A percentile compares a stretch with the other conserved stretches of the same genome.
These are phyloP conservation scores for Drosophila diplacantha DNA, from an alignment of 2,888 invertebrate species.

Conservation along the genomic window DNA sequence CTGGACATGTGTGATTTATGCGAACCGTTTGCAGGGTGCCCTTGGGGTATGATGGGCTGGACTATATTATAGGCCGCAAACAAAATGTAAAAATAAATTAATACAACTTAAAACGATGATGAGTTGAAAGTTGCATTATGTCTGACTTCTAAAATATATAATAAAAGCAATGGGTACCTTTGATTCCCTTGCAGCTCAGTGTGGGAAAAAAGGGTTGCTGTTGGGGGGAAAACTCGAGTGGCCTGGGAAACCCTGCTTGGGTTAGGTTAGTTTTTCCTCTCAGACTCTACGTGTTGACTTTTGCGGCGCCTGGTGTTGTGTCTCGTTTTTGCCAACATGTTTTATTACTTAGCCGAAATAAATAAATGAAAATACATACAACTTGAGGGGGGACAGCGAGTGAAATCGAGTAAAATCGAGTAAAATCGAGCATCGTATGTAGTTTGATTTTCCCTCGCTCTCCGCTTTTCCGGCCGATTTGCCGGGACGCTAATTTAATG, in stretches of 20 bases:
- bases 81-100: background rate
- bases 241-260: background rate
- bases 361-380: constrained; percentile 5
- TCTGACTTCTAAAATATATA: background rate
- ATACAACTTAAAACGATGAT: background rate
- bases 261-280: constrained; percentile 32
- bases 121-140: background rate
- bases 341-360: constrained; percentile 43
- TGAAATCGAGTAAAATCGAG: background rate
- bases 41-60: constrained; percentile 2
- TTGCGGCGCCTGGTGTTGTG: constrained; percentile 40
- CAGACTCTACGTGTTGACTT: constrained; percentile 61
- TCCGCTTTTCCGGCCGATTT: constrained; percentile 57
- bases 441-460: constrained; percentile 24
- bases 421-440: background rate
- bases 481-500: constrained; percentile 57
- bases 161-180: too few relatives aligned
- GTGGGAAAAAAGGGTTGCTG: background rate
- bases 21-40: background rate
- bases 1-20: constrained; percentile 43
- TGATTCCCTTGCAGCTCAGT: background rate
- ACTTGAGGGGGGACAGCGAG: background rate
- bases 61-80: background rate
- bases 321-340: constrained; percentile 25
- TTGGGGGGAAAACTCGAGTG: background rate